Conservation (phyloP, 2,113 vertebrate species). For the Lasiurus cinereus region DNA sequence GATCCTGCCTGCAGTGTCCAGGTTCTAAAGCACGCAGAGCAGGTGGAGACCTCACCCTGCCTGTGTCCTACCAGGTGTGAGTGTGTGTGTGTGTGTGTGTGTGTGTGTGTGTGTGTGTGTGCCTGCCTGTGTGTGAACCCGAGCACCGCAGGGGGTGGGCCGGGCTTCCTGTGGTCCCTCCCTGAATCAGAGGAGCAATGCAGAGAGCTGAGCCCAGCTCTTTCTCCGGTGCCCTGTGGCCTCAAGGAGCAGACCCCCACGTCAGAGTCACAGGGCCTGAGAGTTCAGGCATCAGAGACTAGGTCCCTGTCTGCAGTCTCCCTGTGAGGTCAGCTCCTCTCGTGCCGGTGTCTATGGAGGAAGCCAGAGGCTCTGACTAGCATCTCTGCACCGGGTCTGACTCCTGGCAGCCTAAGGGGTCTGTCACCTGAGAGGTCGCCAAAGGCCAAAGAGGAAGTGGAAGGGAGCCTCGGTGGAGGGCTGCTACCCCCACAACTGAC, state of each 20-base stretch:
- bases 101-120: no score
- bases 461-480: background rate
- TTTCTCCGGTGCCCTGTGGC: background rate
- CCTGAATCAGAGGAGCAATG: background rate
- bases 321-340: background rate
- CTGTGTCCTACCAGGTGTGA: background rate
- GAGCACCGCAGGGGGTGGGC: background rate
- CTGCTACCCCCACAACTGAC: background rate
- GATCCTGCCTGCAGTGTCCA: background rate
- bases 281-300: background rate
- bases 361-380: background rate
- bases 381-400: background rate
- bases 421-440: background rate
- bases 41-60: no score
- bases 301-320: background rate
- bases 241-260: background rate
- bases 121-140: no score
- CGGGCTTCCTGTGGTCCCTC: background rate
- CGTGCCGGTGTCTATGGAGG: background rate
- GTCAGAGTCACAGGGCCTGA: background rate
- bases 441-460: background rate
- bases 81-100: no score
- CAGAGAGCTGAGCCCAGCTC: background rate
- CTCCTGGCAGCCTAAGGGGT: background rate
- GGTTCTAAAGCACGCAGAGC: background rate